Evolutionary conservation across 30 jellyfish, hydroid and myxozoan genomes (phyloP), one percentile per base, ranked within the genome.

Genomic region (Aurelia aurita): DNA sequence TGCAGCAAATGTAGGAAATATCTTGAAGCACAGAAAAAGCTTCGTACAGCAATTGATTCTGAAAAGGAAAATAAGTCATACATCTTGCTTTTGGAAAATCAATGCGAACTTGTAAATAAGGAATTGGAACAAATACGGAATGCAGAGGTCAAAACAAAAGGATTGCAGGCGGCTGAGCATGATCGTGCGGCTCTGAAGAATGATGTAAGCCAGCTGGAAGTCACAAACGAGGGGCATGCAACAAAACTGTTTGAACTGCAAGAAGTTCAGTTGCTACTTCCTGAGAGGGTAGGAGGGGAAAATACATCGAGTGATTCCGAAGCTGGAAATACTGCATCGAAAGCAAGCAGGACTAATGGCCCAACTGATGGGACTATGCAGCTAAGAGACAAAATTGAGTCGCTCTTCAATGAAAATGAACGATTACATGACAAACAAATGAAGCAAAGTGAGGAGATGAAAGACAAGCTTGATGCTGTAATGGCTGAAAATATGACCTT

Each of bases 361-460:
- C 20, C n/a, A 22, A 22, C 23, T 62, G 34, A 62, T 62, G 53
- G 14, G 16, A 1, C 9, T 39, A 5, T 62, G 6, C n/a, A 0
- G 54, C 39, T 58, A 23, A 20, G 14, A 23, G 69, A 14, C 69
- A 22, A 13, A 58, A 16, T 27, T 26, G 21, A 32, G 13, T 22
- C 29, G 10, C 79, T 67, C 21, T 67, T 67, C 21, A 61, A 67
- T 29, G 79, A 67, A 31, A 67, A 12, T 32, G 62, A 67, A 34
- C 63, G 79, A 12, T 27, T 73, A 26, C 72, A 22, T 32, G 82
- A 14, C 20, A 46, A 70, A 34, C 4, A 16, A n/a, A 22, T 32
- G 63, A 15, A 43, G 20, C n/a, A n/a, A n/a, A n/a, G n/a, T n/a
- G n/a, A n/a, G n/a, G n/a, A n/a, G n/a, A n/a, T 70, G 66, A 39